Conservation (phyloP, 2,113 vertebrate species). For the Rhinoderma darwinii region DNA sequence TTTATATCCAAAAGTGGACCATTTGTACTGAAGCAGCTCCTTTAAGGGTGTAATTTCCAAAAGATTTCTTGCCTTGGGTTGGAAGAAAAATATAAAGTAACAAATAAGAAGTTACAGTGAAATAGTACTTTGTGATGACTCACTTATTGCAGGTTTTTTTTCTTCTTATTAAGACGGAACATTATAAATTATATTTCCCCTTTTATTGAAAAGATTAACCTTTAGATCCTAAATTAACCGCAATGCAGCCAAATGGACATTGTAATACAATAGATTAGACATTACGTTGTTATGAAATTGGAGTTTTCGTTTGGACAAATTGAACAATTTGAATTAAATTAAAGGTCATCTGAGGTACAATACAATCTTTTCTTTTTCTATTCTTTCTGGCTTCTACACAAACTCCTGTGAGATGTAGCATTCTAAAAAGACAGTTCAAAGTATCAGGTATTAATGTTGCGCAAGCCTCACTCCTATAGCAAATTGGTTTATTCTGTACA, state of each 20-base stretch:
- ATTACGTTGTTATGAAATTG: constrained; percentile 15
- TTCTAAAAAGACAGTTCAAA: background rate
- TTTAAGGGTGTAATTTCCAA: constrained; percentile 58
- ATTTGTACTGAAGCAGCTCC: constrained; percentile 58
- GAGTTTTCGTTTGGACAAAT: constrained; percentile 2
- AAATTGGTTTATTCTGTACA: background rate
- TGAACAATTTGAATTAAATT: constrained; percentile 20
- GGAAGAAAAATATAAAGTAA: constrained; percentile 4
- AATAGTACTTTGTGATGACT: constrained; percentile 19
- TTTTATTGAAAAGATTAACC: constrained; percentile 17
- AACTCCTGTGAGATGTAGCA: background rate
- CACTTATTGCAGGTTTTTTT: background rate
- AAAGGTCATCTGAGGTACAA: constrained; percentile 14
- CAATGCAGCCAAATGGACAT: background rate
- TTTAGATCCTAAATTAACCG: constrained; percentile 36
- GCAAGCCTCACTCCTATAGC: background rate
- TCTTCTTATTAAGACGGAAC: constrained; percentile 4
- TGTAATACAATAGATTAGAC: constrained; percentile 2
- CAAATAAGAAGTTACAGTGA: background rate
- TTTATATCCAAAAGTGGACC: constrained; percentile 57
- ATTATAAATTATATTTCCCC: background rate
- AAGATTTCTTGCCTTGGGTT: constrained; percentile 48
- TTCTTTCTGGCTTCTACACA: background rate
- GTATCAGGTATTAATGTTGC: background rate
- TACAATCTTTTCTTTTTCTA: constrained; percentile 1